Base-by-base conservation (phyloP, 2,797 vertebrate genomes). In the Melanotaenia trifasciata region DNA sequence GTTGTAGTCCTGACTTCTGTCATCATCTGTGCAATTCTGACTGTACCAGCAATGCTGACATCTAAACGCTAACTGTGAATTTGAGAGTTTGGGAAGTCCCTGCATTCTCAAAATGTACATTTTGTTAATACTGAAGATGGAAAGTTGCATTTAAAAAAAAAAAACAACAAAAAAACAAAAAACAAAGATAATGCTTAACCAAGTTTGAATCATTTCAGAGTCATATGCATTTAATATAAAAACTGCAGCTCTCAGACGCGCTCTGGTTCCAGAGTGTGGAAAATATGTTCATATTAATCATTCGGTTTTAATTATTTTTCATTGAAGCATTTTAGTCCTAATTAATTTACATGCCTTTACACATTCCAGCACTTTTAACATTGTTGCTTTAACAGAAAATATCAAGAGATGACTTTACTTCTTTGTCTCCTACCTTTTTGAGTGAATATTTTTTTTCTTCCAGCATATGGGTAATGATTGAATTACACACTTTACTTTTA, bases 41-140 rank as follows among this genome's bases (percentile, higher is more conserved):
- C 83, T 81, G 84, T 92, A 90, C 86, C 71, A 86, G 93, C 89
- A 80, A 83, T 85, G 84, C 90, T 89, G 85, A 87, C 89, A 86
- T 90, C 83, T 86, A 86, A 87, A 86, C 89, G 90, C 90, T 91
- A 91, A 94, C 93, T 95, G 94, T 94, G 94, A 95, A 94, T 88
- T 81, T 74, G 79, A 81, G 93, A 86, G 87, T 76, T 76, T 53
- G 66, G 84, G 74, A 2, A 47, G 69, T 1, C 9, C 74, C 78
- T 74, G 45, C 50, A 28, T 87, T 89, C 85, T 89, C 70, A 59
- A 81, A 84, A 70, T 94, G 92, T 94, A 94, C 85, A 93, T 92
- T 89, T 75, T 94, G 91, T 94, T 93, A 84, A 93, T 94, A 94
- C 36, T 59, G 72, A 77, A 78, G 76, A 86, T 87, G 74, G 51